Conservation (phyloP, 2,888 invertebrate genomes). For the Cheilosia vernalis region DNA sequence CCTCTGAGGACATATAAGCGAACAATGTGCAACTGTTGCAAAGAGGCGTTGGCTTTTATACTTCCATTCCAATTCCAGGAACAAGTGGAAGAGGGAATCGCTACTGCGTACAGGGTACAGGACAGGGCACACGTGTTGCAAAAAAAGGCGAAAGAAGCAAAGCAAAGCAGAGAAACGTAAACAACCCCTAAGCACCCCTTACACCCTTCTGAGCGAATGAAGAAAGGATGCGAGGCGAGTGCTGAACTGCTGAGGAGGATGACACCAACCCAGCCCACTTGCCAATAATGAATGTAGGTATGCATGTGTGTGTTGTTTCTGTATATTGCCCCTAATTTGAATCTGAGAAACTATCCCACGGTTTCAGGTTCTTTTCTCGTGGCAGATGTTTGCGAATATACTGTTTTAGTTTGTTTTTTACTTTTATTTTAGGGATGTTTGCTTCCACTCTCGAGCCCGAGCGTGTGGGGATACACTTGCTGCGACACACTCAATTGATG, state of each 20-base stretch:
- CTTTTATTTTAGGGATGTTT: conserved; percentile 53
- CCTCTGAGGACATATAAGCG: conserved; percentile 24
- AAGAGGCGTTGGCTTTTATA: conserved; percentile 61
- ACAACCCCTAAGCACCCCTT: conserved; percentile 58
- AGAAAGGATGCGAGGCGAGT: conserved; percentile 14
- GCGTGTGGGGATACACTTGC: conserved; percentile 61
- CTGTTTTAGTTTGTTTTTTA: conserved; percentile 1
- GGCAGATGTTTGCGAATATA: conserved; percentile 66
- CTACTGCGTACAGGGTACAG: conserved; percentile 10
- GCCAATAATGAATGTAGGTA: conserved; percentile 3
- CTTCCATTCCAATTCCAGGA: conserved; percentile 1
- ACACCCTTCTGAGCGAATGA: background rate
- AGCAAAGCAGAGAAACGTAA: conserved; percentile 19
- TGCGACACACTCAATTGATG: conserved; percentile 56
- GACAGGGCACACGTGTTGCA: conserved; percentile 43
- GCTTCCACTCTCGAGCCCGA: conserved; percentile 43
- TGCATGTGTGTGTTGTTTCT: conserved; percentile 16
- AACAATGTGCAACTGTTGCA: conserved; percentile 52
- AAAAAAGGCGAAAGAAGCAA: conserved; percentile 24
- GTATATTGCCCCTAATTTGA: conserved; percentile 60
- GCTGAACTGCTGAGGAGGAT: too few species aligned
- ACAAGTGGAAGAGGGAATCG: conserved; percentile 6
- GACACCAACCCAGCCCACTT: conserved; percentile 13
- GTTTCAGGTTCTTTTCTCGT: conserved; percentile 62
- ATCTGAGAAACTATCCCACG: conserved; percentile 70